These are phyloP conservation scores for Galeruca laticollis DNA, from an alignment of 2,888 invertebrate species.

Conservation along the genomic window DNA sequence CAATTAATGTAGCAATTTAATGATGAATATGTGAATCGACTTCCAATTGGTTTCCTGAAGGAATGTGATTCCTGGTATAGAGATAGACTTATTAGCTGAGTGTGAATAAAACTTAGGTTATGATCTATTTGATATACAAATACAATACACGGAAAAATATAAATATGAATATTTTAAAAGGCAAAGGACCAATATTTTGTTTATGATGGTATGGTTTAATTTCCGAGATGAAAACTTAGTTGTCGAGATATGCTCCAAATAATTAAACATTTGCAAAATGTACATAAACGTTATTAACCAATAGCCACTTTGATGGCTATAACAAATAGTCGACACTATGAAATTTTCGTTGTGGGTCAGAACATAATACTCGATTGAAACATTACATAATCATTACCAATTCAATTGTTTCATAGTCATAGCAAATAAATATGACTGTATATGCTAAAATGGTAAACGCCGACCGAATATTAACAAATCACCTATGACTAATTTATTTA, in stretches of 20 bases:
- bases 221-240: background rate
- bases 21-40: no score
- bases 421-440: constrained; percentile 38
- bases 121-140: no score
- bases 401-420: constrained; percentile 43
- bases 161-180: no score
- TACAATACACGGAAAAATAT: no score
- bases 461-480: constrained; percentile 29
- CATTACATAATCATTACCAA: constrained; percentile 47
- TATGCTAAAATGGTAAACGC: constrained; percentile 18
- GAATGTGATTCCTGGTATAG: no score
- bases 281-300: constrained; percentile 2
- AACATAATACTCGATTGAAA: constrained; percentile 46
- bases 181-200: no score
- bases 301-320: background rate
- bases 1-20: no score
- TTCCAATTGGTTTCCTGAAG: no score
- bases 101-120: no score
- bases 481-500: constrained; percentile 34
- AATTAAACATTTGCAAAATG: background rate
- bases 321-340: constrained; percentile 9
- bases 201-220: no score
- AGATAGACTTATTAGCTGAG: no score
- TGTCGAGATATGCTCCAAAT: background rate
- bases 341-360: constrained; percentile 29